These are phyloP conservation scores for Tillus elongatus DNA, from an alignment of 2,888 invertebrate species.

Conservation along the genomic window DNA sequence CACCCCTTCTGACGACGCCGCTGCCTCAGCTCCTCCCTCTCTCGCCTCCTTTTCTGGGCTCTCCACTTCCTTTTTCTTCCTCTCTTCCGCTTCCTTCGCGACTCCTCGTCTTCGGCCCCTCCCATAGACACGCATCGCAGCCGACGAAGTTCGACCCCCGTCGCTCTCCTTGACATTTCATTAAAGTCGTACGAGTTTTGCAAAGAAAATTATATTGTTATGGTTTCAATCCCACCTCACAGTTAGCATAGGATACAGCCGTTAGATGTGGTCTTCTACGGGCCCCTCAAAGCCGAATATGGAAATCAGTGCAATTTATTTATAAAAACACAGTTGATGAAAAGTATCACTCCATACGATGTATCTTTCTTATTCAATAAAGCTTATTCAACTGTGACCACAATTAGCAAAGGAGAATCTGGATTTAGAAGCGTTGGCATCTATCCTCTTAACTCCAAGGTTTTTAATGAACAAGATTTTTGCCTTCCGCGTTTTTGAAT, in stretches of 20 bases:
- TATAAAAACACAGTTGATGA: slow-evolving; percentile 11
- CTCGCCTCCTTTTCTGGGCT: no score
- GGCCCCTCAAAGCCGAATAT: slow-evolving; percentile 12
- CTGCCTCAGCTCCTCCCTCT: no score
- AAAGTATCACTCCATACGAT: slow-evolving; percentile 11
- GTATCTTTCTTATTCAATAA: slow-evolving; percentile 11
- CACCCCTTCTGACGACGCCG: no score
- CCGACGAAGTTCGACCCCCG: no score
- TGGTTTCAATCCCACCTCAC: slow-evolving; percentile 7
- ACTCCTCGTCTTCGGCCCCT: no score
- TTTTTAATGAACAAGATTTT: slow-evolving; percentile 13
- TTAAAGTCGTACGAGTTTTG: slow-evolving; percentile 22
- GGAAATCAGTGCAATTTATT: slow-evolving; percentile 13
- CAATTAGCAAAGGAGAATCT: slow-evolving; percentile 11
- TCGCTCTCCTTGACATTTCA: no score
- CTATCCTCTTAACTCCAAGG: slow-evolving; percentile 11
- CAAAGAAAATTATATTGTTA: slow-evolving; percentile 13
- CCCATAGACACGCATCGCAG: no score
- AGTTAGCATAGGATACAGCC: slow-evolving; percentile 6
- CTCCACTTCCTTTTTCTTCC: no score
- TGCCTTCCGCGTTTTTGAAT: slow-evolving; percentile 10
- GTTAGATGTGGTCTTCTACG: no score
- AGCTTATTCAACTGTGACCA: no score
- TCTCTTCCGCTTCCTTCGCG: no score
- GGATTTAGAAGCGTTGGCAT: slow-evolving; percentile 10